Evolutionary conservation across 2,113 vertebrate species (phyloP).

Genomic region (Marmota monax): DNA sequence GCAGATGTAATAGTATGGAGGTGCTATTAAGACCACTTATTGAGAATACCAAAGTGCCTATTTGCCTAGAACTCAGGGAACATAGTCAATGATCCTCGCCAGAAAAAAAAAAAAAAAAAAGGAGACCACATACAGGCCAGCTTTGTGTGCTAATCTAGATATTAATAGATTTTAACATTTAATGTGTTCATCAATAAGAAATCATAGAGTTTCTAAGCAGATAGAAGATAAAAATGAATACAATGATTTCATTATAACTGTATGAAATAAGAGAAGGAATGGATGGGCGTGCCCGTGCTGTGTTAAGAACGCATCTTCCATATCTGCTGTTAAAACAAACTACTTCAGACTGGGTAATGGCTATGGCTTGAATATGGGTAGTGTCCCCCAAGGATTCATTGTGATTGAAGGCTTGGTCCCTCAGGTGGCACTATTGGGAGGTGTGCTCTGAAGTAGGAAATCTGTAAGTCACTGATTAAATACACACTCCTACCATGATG

Average conservation of each 20-base stretch:
- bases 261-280: neutral
- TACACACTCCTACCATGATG: neutral
- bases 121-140: neutral
- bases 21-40: neutral
- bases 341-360: neutral
- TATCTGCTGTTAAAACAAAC: neutral
- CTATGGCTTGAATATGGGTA: neutral
- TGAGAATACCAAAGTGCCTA: neutral
- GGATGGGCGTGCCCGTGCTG: neutral
- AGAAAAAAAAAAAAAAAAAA: neutral
- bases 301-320: neutral
- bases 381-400: neutral
- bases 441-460: neutral
- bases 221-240: neutral
- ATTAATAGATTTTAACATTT: neutral
- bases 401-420: neutral
- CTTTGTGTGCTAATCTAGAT: neutral
- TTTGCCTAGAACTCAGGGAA: neutral
- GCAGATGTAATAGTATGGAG: neutral
- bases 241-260: neutral
- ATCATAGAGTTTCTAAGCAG: neutral
- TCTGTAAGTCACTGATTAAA: neutral
- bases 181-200: neutral
- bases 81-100: neutral
- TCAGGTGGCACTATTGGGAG: neutral